Evolutionary conservation across 2,888 invertebrate genomes (phyloP).

Genomic region (Entomobrya multifasciata): DNA sequence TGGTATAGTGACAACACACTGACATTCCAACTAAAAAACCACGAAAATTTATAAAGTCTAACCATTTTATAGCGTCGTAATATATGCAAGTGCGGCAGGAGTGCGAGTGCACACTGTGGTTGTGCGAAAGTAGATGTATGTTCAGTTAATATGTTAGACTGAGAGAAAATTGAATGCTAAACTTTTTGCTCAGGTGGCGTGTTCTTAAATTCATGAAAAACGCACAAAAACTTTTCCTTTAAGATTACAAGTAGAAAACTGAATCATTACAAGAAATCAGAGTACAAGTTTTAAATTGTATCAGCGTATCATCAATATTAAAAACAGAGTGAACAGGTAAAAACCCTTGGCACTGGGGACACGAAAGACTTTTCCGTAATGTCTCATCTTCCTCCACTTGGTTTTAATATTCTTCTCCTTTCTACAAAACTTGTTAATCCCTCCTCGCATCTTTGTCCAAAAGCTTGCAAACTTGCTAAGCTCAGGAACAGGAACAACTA

Average conservation of each 20-base stretch:
- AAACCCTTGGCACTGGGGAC: not conserved
- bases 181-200: too few relatives aligned
- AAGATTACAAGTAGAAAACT: not conserved
- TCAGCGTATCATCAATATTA: conserved; percentile 19
- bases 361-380: not conserved
- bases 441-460: too few relatives aligned
- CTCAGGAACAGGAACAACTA: not conserved
- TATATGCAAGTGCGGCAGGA: not conserved
- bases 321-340: not conserved
- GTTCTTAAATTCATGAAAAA: too few relatives aligned
- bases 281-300: not conserved
- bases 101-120: not conserved
- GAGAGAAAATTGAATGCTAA: conserved; percentile 57
- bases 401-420: conserved; percentile 34
- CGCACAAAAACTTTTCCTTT: conserved; percentile 12
- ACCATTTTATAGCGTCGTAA: not conserved
- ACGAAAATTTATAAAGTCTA: too few relatives aligned
- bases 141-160: too few relatives aligned
- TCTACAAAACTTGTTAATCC: too few relatives aligned
- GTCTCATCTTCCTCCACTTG: not conserved
- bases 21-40: too few relatives aligned
- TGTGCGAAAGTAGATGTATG: too few relatives aligned
- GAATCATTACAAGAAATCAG: not conserved
- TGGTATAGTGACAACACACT: too few relatives aligned
- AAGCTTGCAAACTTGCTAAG: conserved; percentile 59